Evolutionary conservation across 2,888 invertebrate genomes (phyloP).

Genomic region (Diogma glabrata): DNA sequence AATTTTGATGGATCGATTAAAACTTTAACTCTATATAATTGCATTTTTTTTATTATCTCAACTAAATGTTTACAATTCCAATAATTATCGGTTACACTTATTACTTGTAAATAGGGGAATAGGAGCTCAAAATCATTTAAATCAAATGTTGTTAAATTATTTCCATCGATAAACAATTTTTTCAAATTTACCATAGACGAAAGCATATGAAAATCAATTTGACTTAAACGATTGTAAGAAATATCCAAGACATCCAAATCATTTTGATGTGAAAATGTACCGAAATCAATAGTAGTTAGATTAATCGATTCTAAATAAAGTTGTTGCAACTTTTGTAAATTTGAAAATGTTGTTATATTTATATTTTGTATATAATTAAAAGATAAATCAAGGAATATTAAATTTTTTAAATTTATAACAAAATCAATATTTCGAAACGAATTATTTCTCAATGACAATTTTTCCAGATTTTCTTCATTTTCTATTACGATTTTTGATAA

Average conservation of each 20-base stretch:
- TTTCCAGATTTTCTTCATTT: neutral
- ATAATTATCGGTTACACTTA: neutral
- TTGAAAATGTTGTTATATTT: neutral
- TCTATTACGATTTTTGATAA: neutral
- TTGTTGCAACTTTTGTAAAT: neutral
- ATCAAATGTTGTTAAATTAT: neutral
- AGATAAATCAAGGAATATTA: neutral
- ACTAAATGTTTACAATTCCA: neutral
- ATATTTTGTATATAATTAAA: neutral
- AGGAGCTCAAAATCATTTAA: neutral
- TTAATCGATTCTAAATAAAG: neutral
- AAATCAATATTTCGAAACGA: neutral
- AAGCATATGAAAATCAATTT: neutral
- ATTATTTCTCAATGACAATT: neutral
- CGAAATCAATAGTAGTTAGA: neutral
- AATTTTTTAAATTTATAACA: neutral
- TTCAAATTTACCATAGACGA: neutral
- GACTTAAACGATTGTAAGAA: neutral
- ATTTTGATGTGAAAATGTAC: neutral
- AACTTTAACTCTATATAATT: neutral
- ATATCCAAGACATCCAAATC: neutral
- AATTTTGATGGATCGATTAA: neutral
- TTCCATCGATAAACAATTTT: neutral
- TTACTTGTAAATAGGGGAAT: neutral
- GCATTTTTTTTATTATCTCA: neutral